phyloP scores from a whole-genome alignment of 2,113 vertebrate genomes.

The Notechis scutatus region DNA sequence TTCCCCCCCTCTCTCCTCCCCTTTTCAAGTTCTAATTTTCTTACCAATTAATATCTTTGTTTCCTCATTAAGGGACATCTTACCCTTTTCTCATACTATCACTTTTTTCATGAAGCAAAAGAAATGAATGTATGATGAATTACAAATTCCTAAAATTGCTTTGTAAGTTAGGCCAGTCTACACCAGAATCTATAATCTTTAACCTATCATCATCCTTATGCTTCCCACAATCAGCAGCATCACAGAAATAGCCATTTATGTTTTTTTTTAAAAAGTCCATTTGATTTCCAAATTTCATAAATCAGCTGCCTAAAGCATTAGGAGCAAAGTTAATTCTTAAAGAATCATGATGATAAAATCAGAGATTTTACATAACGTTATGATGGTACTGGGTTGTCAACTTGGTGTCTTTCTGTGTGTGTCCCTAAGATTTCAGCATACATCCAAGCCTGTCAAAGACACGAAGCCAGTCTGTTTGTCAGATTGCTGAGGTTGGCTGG shows the following conservation, averaged over 20 bases:
- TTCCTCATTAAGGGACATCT: neutral
- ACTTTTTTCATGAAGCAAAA: neutral
- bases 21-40: too few relatives aligned
- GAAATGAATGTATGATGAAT: neutral
- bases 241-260: neutral
- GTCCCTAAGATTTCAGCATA: neutral
- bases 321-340: neutral
- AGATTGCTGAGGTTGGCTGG: neutral
- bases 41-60: neutral
- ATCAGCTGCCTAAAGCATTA: neutral
- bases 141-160: neutral
- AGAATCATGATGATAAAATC: neutral
- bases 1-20: neutral
- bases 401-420: neutral
- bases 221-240: neutral
- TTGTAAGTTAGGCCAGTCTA: too few relatives aligned
- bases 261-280: accelerated
- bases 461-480: neutral
- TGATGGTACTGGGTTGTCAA: neutral
- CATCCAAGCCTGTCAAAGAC: neutral
- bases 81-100: neutral
- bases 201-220: too few relatives aligned
- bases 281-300: neutral
- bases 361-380: neutral
- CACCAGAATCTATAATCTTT: too few relatives aligned